phyloP scores from a whole-genome alignment of 2,888 invertebrate species.

The Catocala fraxini region DNA sequence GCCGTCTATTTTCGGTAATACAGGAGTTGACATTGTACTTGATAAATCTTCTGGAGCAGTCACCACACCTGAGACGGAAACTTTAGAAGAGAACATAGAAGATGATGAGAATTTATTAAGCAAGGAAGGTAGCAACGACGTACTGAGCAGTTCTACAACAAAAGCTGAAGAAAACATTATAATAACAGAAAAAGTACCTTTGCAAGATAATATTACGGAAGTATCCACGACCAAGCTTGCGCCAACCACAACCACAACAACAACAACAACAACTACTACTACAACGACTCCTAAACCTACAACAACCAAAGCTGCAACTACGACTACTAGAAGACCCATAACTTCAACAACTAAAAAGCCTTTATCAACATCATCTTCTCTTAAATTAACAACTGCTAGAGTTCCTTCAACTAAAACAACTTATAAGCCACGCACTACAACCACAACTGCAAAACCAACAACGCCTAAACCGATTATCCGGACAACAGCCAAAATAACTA shows the following conservation, averaged over 20 bases:
- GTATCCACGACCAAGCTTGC: constrained; percentile 25
- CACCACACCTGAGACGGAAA: constrained; percentile 80
- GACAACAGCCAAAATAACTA: constrained; percentile 46
- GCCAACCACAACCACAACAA: constrained; percentile 26
- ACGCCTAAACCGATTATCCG: constrained; percentile 33
- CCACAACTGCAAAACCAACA: constrained; percentile 39
- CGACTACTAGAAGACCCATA: constrained; percentile 34
- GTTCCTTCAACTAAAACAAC: constrained; percentile 19
- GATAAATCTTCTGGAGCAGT: constrained; percentile 79
- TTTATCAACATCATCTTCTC: constrained; percentile 11
- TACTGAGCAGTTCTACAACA: constrained; percentile 57
- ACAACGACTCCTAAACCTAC: constrained; percentile 45
- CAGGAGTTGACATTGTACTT: constrained; percentile 88
- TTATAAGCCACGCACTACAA: constrained; percentile 15
- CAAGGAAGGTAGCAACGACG: constrained; percentile 68
- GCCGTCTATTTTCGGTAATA: constrained; percentile 93
- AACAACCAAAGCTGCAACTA: constrained; percentile 21
- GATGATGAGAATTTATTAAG: constrained; percentile 64
- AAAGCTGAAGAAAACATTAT: constrained; percentile 42
- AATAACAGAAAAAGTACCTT: constrained; percentile 47
- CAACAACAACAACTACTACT: constrained; percentile 19
- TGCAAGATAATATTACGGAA: constrained; percentile 39
- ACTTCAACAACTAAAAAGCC: constrained; percentile 29
- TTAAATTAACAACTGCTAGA: constrained; percentile 25
- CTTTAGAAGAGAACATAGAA: constrained; percentile 63